These are phyloP conservation scores for Perizoma affinitatum DNA, from an alignment of 2,888 invertebrate species.

Conservation along the genomic window DNA sequence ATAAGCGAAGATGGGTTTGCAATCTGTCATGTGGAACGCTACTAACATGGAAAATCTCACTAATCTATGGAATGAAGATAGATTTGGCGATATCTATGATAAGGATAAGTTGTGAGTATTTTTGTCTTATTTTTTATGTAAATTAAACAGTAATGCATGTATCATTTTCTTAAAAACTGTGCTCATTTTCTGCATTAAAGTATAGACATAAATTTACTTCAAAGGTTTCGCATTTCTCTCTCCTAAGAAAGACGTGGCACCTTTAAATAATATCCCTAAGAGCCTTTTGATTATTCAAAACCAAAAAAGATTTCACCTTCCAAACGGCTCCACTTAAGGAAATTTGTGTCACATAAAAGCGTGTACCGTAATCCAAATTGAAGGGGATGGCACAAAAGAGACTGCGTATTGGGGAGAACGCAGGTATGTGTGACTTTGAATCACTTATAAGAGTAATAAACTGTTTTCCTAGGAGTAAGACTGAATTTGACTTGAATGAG, in stretches of 20 bases:
- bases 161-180: too few species aligned
- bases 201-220: too few species aligned
- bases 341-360: constrained; percentile 29
- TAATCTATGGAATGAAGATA: too few species aligned
- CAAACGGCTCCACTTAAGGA: constrained; percentile 20
- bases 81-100: too few species aligned
- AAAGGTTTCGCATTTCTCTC: too few species aligned
- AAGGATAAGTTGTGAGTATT: too few species aligned
- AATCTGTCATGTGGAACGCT: too few species aligned
- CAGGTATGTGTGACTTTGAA: constrained; percentile 4
- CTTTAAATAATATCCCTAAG: constrained; percentile 11
- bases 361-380: constrained; percentile 32
- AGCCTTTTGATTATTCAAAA: constrained; percentile 14
- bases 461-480: not conserved
- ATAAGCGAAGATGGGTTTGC: too few species aligned
- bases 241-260: not conserved
- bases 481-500: not conserved
- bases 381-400: constrained; percentile 29
- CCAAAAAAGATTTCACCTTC: constrained; percentile 23
- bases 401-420: constrained; percentile 14
- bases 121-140: too few species aligned
- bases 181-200: too few species aligned
- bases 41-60: too few species aligned
- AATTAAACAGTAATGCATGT: too few species aligned
- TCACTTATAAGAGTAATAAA: constrained; percentile 2